Base-by-base conservation (phyloP, 1,140 invertebrate genomes). In the Drosophila triauraria region DNA sequence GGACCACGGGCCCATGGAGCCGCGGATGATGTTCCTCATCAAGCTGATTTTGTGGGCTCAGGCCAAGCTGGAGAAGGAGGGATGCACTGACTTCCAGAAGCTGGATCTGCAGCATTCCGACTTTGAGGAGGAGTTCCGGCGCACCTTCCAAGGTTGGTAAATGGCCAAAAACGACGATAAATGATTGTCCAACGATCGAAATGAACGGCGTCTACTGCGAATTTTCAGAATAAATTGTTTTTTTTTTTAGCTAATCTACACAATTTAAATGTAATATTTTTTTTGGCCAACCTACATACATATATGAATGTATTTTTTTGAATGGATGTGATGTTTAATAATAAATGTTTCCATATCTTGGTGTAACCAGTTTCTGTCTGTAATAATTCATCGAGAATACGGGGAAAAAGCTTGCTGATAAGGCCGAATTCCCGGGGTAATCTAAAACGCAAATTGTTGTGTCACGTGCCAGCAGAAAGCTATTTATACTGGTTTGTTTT, bases 41-140 rank as follows among this genome's bases (percentile, higher is more conserved):
- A 88, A 88, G 27, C 27, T 87, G 15, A 87, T 87, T 25, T 51
- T 87, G 5, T 87, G 84, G 84, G 84, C 84, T 0, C 84, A 87
- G 48, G 42, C 43, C 35, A 78, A 62, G 17, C 17, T 87, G 32
- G 85, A 87, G 15, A 74, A 60, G 6, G 71, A 74, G 5, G 75
- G 76, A 10, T 63, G 40, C 15, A 43, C 43, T 2, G 59, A 82
- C 40, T 75, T 58, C 17, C 38, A 71, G 4, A 56, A 53, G 15
- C 17, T 85, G 0, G 80, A 80, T 51, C 17, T 80, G 13, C 79
- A 58, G n/a, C 50, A 60, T 3, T 50, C 44, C 0, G 84, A 87
- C 20, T 81, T 88, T 10, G 84, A 87, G 25, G 43, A 84, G 13
- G 77, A 88, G 25, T 43, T 87, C 40, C 60, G 63, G 12, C 43